These are phyloP conservation scores for Neoitamus cyanurus DNA, from an alignment of 2,888 invertebrate genomes.

Conservation along the genomic window DNA sequence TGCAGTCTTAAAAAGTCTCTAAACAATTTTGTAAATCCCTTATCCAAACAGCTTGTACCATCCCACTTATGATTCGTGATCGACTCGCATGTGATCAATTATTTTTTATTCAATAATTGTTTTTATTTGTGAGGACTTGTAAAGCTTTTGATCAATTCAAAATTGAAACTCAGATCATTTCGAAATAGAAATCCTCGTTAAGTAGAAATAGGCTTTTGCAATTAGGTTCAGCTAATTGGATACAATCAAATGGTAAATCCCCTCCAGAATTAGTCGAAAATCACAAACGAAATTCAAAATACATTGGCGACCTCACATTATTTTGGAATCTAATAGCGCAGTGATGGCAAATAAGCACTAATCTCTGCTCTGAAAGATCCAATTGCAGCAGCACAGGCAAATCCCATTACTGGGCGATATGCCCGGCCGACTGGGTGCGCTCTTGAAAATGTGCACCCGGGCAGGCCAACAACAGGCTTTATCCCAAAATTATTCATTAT, in stretches of 20 bases:
- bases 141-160: too few species aligned
- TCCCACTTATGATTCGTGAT: too few species aligned
- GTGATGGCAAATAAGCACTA: not conserved
- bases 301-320: not conserved
- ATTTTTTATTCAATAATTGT: too few species aligned
- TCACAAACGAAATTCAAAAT: not conserved
- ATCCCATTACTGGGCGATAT: not conserved
- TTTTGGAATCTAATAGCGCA: not conserved
- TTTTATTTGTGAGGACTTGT: too few species aligned
- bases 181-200: not conserved
- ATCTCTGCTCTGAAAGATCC: not conserved
- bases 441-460: not conserved
- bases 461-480: not conserved
- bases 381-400: not conserved
- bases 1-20: too few species aligned
- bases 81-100: too few species aligned
- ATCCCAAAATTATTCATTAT: conserved; percentile 1
- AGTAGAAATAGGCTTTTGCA: not conserved
- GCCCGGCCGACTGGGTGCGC: not conserved
- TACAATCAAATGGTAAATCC: not conserved
- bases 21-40: too few species aligned
- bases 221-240: not conserved
- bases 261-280: not conserved
- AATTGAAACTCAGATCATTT: not conserved
- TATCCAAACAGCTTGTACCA: too few species aligned